Percentiles rank a stretch among this genome's conserved stretches.
These are phyloP conservation scores for Barnardius zonarius DNA, from an alignment of 2,113 vertebrate species.

Conservation along the genomic window DNA sequence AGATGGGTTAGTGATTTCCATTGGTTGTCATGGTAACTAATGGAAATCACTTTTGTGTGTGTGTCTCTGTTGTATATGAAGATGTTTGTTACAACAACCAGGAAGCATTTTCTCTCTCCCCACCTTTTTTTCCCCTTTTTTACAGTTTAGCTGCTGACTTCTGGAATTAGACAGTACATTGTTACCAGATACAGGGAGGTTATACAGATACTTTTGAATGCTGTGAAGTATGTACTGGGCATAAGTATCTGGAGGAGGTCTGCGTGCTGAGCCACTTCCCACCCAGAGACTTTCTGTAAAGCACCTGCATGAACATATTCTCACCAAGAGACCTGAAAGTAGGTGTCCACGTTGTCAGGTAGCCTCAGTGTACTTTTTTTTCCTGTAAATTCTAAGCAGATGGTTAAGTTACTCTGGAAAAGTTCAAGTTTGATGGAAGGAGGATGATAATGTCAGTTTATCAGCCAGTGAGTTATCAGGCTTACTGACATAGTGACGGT, in stretches of 20 bases:
- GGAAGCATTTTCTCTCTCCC: neutral
- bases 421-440: neutral
- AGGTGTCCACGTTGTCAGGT: neutral
- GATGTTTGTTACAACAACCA: slow-evolving; percentile 13
- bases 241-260: neutral
- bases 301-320: fast-evolving
- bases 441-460: neutral
- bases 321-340: neutral
- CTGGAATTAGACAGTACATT: neutral
- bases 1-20: neutral
- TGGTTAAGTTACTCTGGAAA: neutral
- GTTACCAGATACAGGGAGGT: neutral
- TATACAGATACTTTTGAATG: neutral
- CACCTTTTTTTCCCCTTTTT: neutral
- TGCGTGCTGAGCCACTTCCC: neutral
- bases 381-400: neutral
- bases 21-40: slow-evolving; percentile 56
- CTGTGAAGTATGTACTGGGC: neutral
- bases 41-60: neutral
- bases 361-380: neutral
- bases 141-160: neutral
- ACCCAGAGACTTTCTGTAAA: neutral
- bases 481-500: neutral
- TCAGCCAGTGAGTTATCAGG: neutral
- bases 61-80: neutral